A percentile compares a stretch with the other conserved stretches of the same genome.
Evolutionary conservation across 2,113 vertebrate species (phyloP).

Genomic region (Lontra canadensis): DNA sequence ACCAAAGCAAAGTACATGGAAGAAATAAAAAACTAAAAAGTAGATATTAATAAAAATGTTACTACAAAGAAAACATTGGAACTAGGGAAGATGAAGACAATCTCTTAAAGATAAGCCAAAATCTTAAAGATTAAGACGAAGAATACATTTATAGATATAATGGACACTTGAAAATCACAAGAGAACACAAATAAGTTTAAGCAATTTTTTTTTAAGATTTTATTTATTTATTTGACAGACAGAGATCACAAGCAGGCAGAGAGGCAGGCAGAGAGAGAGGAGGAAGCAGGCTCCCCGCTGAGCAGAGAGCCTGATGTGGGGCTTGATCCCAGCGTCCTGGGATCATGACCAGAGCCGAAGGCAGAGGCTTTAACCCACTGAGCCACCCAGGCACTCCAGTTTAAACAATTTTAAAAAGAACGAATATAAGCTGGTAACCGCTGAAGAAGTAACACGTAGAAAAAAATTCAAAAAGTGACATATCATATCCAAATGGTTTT

Average conservation of each 20-base stretch:
- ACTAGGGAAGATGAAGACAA: neutral
- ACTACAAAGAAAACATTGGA: conserved; percentile 14
- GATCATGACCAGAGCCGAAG: no score
- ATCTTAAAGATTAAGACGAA: neutral
- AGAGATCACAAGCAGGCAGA: no score
- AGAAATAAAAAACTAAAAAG: neutral
- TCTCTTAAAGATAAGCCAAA: conserved; percentile 36
- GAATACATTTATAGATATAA: neutral
- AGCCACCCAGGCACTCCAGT: no score
- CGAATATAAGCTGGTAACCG: neutral
- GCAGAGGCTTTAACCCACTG: no score
- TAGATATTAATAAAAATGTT: neutral
- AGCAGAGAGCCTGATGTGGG: no score
- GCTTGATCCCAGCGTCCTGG: no score
- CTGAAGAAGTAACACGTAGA: neutral
- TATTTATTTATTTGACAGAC: no score
- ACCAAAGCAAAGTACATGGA: conserved; percentile 38
- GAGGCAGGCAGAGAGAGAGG: no score
- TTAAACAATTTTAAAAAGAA: neutral
- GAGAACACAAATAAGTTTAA: neutral
- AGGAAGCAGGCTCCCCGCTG: no score
- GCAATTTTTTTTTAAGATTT: neutral
- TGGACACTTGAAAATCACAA: neutral
- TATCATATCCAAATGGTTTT: neutral
- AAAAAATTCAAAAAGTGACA: neutral